Evolutionary conservation across 1,140 invertebrate species (phyloP).

Genomic region (Drosophila truncata): DNA sequence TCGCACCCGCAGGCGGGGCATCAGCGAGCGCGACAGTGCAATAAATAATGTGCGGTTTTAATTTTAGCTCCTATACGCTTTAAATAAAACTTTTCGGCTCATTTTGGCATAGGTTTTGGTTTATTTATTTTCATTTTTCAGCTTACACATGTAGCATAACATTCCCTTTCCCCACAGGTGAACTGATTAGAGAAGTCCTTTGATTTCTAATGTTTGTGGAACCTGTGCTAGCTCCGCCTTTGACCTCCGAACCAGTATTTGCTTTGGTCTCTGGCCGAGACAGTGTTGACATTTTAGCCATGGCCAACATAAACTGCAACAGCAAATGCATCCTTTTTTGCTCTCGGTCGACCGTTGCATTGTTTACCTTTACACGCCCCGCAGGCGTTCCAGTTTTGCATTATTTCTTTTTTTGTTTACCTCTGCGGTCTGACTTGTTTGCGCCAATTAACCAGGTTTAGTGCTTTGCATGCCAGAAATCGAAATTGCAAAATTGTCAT

Average conservation of each 20-base stretch:
- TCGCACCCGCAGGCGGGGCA: constrained; percentile 41
- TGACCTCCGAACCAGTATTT: constrained; percentile 22
- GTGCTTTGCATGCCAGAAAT: constrained; percentile 4
- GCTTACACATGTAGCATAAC: constrained; percentile 30
- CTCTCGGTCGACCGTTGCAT: neutral
- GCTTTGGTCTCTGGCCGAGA: constrained; percentile 22
- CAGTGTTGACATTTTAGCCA: constrained; percentile 24
- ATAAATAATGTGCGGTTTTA: constrained; percentile 69
- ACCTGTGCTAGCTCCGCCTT: constrained; percentile 2
- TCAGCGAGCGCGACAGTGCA: constrained; percentile 26
- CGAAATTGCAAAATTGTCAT: constrained; percentile 9
- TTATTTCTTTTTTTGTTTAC: constrained; percentile 53
- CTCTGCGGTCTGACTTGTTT: constrained; percentile 53
- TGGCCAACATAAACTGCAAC: constrained; percentile 29
- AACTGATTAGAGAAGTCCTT: constrained; percentile 53
- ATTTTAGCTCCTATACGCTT: constrained; percentile 68
- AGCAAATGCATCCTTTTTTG: constrained; percentile 6
- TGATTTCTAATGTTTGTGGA: constrained; percentile 14
- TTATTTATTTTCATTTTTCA: constrained; percentile 55
- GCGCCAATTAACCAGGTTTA: constrained; percentile 45
- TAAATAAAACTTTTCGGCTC: constrained; percentile 58
- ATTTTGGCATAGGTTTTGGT: constrained; percentile 34
- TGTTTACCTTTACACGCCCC: constrained; percentile 11
- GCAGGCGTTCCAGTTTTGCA: constrained; percentile 20
- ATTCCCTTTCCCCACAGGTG: neutral